Base-by-base conservation (phyloP, 2,888 invertebrate species). In the Apodemia duryi region DNA sequence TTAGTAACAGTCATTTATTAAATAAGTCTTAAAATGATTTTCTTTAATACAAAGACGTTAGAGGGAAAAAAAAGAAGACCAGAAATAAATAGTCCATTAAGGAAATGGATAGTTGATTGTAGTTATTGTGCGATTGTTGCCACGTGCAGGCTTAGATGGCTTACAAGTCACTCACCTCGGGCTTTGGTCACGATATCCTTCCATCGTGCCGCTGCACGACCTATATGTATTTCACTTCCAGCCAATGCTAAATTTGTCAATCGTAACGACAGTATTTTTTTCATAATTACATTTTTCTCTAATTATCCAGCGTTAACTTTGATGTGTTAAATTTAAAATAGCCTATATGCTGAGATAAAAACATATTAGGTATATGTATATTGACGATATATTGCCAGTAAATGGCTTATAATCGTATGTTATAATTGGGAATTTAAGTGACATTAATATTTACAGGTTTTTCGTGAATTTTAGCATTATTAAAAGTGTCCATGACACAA, bases 101-200 rank as follows among this genome's bases (percentile, higher is more conserved):
- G 54, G 29, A 54, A 54, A 54, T 54, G 54, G 54, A 54, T 54
- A 29, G 28, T 29, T 11, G 46, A 46, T 46, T 46, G 54, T 54
- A 54, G 54, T 54, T 54, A 54, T 54, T 54, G 54, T 54, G 54
- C 54, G 29, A 54, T 54, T 54, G 54, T 68, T 68, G 76, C 77
- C 80, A 82, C 78, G 82, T 80, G 83, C 79, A 81, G 73, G 76
- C 72, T 80, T 75, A 77, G 80, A 82, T 78, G 77, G 79, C 73
- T 72, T 74, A 81, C 80, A 85, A 88, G 86, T 90, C 86, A 88
- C 76, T 88, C 80, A 81, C 88, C 88, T 77, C 83, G 72, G 71
- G 74, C 80, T 75, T 76, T 80, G 79, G 84, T 83, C 86, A 86
- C 85, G 84, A 85, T 83, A 84, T 86, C 87, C 84, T 88, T 82